These are phyloP conservation scores for Stenolophus ochropezus DNA, from an alignment of 2,888 invertebrate species.

Conservation along the genomic window DNA sequence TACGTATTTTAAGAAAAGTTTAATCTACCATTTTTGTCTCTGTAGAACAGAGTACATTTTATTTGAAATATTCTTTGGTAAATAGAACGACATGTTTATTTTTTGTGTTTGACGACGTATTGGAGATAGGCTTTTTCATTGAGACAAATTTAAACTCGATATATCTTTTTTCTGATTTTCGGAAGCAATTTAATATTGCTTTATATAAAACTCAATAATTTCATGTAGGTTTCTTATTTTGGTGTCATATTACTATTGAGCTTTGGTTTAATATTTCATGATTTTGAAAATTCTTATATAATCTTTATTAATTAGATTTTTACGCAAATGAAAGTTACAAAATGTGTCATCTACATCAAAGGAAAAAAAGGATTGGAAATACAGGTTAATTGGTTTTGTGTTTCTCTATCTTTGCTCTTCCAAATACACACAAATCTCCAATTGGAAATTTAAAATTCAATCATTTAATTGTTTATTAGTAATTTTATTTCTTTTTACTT, in stretches of 20 bases:
- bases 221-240: not conserved
- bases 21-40: no score
- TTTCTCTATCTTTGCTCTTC: not conserved
- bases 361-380: not conserved
- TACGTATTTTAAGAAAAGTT: no score
- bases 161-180: not conserved
- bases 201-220: not conserved
- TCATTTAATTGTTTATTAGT: no score
- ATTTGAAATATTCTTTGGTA: not conserved
- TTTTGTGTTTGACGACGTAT: not conserved
- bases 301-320: no score
- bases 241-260: no score
- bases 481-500: no score
- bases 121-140: not conserved
- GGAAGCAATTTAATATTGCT: slow-evolving; percentile 1
- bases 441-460: no score
- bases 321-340: no score
- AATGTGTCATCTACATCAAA: not conserved
- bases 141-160: slow-evolving; percentile 1
- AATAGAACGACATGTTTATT: not conserved
- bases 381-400: not conserved
- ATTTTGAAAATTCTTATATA: no score
- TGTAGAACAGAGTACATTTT: no score
- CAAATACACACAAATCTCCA: no score
- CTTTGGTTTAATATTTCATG: no score